These are phyloP conservation scores for Rhinatrema bivittatum DNA, from an alignment of 2,797 vertebrate genomes.

Conservation along the genomic window DNA sequence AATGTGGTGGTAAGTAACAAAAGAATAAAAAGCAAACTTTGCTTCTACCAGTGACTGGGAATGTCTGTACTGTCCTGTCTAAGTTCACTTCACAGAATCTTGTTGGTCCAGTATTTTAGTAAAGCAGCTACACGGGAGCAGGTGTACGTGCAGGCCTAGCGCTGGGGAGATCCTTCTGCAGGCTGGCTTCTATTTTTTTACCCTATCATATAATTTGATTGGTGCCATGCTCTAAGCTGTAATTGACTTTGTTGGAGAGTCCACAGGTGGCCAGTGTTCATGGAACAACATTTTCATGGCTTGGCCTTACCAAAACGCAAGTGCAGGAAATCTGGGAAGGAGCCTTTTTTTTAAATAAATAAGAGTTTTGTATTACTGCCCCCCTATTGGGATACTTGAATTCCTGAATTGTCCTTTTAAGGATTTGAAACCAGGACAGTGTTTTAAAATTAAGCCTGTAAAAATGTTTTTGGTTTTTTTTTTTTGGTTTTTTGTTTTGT, in stretches of 20 bases:
- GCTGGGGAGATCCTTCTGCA: slow-evolving; percentile 2
- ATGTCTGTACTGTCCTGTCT: slow-evolving; percentile 35
- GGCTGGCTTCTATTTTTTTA: slow-evolving; percentile 22
- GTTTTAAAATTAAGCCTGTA: slow-evolving; percentile 70
- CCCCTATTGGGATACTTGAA: slow-evolving; percentile 68
- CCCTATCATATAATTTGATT: slow-evolving; percentile 32
- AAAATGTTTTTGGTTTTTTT: slow-evolving; percentile 45
- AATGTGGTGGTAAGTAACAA: slow-evolving; percentile 54
- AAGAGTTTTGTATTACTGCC: slow-evolving; percentile 67
- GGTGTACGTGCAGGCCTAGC: slow-evolving; percentile 20
- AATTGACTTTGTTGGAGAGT: slow-evolving; percentile 26
- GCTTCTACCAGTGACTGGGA: too few relatives aligned
- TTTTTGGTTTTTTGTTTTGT: slow-evolving; percentile 57
- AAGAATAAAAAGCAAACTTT: slow-evolving; percentile 26
- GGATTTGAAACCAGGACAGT: slow-evolving; percentile 64
- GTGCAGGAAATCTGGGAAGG: slow-evolving; percentile 47
- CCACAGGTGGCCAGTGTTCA: slow-evolving; percentile 27
- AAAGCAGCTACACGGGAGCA: slow-evolving; percentile 19
- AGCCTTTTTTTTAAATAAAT: slow-evolving; percentile 31
- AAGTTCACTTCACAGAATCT: slow-evolving; percentile 22
- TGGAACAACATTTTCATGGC: slow-evolving; percentile 43
- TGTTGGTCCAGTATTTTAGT: slow-evolving; percentile 31
- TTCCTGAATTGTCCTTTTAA: slow-evolving; percentile 53
- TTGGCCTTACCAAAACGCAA: slow-evolving; percentile 67
- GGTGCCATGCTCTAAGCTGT: slow-evolving; percentile 31